Percentiles rank a stretch among this genome's conserved stretches.
Evolutionary conservation across 2,888 invertebrate species (phyloP).

Genomic region (Eumacrocentrus americanus): DNA sequence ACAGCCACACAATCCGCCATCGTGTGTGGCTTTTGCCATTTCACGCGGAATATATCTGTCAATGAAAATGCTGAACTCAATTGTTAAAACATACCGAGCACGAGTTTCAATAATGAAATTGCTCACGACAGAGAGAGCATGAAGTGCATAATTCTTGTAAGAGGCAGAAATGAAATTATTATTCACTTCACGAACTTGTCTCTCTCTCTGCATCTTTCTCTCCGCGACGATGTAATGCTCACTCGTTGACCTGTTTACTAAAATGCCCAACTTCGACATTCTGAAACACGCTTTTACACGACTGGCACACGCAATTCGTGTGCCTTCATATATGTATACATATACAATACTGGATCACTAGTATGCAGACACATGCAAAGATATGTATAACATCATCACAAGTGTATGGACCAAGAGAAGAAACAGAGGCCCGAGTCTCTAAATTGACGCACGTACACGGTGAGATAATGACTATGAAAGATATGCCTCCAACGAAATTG

Average conservation of each 20-base stretch:
- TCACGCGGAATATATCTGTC: too few relatives aligned
- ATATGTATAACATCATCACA: neutral
- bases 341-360: too few relatives aligned
- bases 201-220: slow-evolving; percentile 22
- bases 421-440: neutral
- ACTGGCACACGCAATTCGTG: slow-evolving; percentile 26
- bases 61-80: too few relatives aligned
- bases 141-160: neutral
- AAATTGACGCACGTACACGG: slow-evolving; percentile 17
- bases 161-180: slow-evolving; percentile 22
- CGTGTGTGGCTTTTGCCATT: too few relatives aligned
- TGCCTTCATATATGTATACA: neutral
- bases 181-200: slow-evolving; percentile 34
- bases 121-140: neutral
- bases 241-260: slow-evolving; percentile 40
- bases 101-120: too few relatives aligned
- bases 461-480: slow-evolving; percentile 7
- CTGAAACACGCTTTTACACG: slow-evolving; percentile 34
- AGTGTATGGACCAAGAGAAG: slow-evolving; percentile 2
- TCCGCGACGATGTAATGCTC: slow-evolving; percentile 27
- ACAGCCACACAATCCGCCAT: too few relatives aligned
- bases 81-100: neutral
- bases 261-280: slow-evolving; percentile 38
- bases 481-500: neutral
- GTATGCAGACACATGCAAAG: neutral